phyloP scores from a whole-genome alignment of 2,113 vertebrate genomes.

The Hippocampus zosterae region DNA sequence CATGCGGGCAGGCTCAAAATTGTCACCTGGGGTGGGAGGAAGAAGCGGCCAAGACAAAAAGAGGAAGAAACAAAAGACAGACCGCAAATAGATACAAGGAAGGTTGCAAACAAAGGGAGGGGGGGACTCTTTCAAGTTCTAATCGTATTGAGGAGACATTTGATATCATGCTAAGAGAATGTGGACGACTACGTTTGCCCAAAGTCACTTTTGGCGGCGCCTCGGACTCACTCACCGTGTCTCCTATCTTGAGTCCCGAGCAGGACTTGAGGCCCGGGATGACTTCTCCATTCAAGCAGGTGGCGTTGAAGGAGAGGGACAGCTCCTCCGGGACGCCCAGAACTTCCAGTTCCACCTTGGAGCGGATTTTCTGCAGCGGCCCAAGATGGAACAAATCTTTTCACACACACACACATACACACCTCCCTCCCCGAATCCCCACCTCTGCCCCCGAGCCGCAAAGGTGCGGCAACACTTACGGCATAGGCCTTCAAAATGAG shows the following conservation, averaged over 20 bases:
- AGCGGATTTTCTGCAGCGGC: slow-evolving; percentile 85
- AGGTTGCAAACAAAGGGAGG: slow-evolving; percentile 27
- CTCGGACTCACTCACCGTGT: slow-evolving; percentile 82
- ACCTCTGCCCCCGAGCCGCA: slow-evolving; percentile 21
- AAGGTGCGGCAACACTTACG: slow-evolving; percentile 68
- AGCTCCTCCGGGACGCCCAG: slow-evolving; percentile 86
- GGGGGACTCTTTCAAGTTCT: background rate
- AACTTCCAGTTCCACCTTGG: slow-evolving; percentile 91
- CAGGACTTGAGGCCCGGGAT: slow-evolving; percentile 88
- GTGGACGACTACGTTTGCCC: background rate
- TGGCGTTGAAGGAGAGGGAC: slow-evolving; percentile 89
- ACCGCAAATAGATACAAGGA: slow-evolving; percentile 1
- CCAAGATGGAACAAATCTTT: background rate
- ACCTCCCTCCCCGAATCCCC: background rate
- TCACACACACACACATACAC: background rate
- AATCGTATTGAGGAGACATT: background rate
- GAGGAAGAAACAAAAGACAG: background rate
- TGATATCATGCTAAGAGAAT: background rate
- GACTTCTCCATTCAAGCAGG: slow-evolving; percentile 84
- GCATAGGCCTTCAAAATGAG: slow-evolving; percentile 90
- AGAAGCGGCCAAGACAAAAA: slow-evolving; percentile 21
- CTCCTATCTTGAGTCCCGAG: slow-evolving; percentile 88
- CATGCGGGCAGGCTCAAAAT: slow-evolving; percentile 47
- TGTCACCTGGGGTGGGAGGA: slow-evolving; percentile 54
- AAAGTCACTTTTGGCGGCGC: background rate